Evolutionary conservation across 2,113 vertebrate species (phyloP), one percentile per base, ranked within the genome.

Genomic region (Burhinus bistriatus): DNA sequence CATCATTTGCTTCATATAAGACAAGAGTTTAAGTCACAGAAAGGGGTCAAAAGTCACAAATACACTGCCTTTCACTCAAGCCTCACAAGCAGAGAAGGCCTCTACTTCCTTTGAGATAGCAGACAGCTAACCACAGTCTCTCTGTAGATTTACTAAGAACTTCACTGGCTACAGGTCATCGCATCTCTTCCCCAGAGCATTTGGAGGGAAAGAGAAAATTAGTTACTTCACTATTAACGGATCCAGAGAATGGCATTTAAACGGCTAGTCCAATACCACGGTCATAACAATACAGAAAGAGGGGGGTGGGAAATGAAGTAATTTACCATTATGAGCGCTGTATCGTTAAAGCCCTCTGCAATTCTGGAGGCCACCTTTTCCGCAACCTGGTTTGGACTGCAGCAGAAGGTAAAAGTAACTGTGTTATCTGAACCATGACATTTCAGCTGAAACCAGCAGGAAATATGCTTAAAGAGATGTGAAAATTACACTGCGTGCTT

Each of bases 281-380:
- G 6, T 4, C 15, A 10, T 44, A 30, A 34, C 11, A 12, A 25
- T 3, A 47, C 15, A 29, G 2, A 38, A 52, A 16, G n/a, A 11
- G 13, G 3, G 27, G 4, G 30, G 22, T 25, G 19, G 7, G 21
- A 57, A 44, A 30, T 7, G 40, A 32, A 66, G 32, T 1, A 12
- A 44, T 77, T 97, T 98, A 99, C 99, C 98, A 99, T 99, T 71
- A 99, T 98, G 92, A 99, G 99, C 3, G 99, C 99, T 0, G 99
- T 98, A 36, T 99, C 99, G 5, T 93, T 98, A 96, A 99, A 99
- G 93, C 99, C 99, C 95, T 99, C 99, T 17, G 99, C 99, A 42
- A 99, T 99, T 79, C 99, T 98, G 80, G 99, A 98, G 20, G 99
- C 99, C 83, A 99, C 99, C 93, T 99, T 99, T 89, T 99, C 99